Base-by-base conservation (phyloP, 2,797 vertebrate genomes). In the Pseudomugil gertrudae region DNA sequence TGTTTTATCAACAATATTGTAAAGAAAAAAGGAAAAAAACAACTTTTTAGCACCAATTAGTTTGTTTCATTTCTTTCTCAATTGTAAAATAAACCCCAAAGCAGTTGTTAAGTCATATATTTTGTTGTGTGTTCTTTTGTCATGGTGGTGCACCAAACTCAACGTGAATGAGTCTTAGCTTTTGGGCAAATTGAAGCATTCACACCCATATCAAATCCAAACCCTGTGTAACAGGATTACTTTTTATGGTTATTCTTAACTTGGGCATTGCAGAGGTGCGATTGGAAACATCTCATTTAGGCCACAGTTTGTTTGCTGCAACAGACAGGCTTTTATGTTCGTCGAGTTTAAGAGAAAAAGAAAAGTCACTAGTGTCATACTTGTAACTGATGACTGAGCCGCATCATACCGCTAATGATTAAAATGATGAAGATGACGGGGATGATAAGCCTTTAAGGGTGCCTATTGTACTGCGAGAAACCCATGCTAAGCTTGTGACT, bases 11-110 rank as follows among this genome's bases (percentile, higher is more conserved):
- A 96, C 95, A 94, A 95, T 97, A 96, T 94, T 98, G 96, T 97
- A 96, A 89, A 91, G 87, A 87, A 86, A 95, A 85, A 93, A 94
- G 94, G 94, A 79, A 92, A 92, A 94, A 93, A 60, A 32, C 62
- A 94, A 89, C 92, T 97, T 97, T 95, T 95, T 96, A 96, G 95
- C 95, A 95, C 94, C 93, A 84, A 95, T 95, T 96, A 96, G 95
- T 93, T 95, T 95, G 95, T 96, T 91, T 97, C 92, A 82, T 92
- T 89, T 90, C 87, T 92, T 96, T 95, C 95, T 96, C 95, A 95
- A 96, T 94, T 98, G 96, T 98, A 96, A 97, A 98, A 98, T 98
- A 98, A 98, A 98, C 94, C 95, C 95, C 96, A 96, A 96, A 94
- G 92, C 96, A 96, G 95, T 97, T 96, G 96, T 96, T 96, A 96